These are phyloP conservation scores for Microcebus griseorufus DNA, from an alignment of 2,113 vertebrate species.

Conservation along the genomic window DNA sequence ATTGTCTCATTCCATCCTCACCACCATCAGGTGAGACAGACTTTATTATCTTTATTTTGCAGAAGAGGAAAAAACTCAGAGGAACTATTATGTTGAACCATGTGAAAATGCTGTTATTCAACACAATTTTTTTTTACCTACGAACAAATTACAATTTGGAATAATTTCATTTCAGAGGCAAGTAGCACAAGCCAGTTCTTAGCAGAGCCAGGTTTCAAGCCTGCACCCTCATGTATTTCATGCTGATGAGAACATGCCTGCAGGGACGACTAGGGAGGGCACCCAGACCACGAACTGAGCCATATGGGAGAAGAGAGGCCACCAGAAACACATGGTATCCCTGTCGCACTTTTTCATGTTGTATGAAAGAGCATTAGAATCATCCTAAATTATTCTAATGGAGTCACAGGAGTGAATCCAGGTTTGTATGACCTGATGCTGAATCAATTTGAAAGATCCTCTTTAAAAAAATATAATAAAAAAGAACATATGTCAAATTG, in stretches of 20 bases:
- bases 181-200: neutral
- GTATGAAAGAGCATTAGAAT: neutral
- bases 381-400: neutral
- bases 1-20: neutral
- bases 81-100: neutral
- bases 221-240: neutral
- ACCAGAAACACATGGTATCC: neutral
- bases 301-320: accelerated
- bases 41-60: neutral
- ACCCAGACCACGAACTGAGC: neutral
- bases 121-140: neutral
- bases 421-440: neutral
- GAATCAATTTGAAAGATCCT: neutral
- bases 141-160: neutral
- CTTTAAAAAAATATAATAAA: neutral
- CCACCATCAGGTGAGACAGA: neutral
- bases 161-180: neutral
- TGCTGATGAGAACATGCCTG: no score
- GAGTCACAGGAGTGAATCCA: neutral
- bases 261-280: accelerated
- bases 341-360: neutral
- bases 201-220: neutral
- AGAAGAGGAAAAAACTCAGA: neutral
- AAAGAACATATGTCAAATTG: neutral
- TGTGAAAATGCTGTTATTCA: neutral